Percentiles rank a stretch among this genome's conserved stretches.
Evolutionary conservation across 2,888 invertebrate species (phyloP).

Genomic region (Amaurobius ferox): DNA sequence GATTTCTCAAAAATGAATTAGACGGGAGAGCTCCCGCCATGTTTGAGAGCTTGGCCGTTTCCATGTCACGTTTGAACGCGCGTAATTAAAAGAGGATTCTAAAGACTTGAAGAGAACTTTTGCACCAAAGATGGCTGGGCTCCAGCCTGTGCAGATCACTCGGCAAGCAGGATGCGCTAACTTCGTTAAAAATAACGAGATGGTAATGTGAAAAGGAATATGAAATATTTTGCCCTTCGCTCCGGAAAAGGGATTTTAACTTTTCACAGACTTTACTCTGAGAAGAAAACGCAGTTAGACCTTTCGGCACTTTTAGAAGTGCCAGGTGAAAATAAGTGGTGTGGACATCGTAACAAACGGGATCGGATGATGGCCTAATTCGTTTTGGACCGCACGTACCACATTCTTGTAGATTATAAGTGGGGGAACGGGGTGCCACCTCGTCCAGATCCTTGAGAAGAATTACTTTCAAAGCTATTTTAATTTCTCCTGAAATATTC

Average conservation of each 20-base stretch:
- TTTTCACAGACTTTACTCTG: conserved; percentile 50
- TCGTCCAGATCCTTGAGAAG: background rate
- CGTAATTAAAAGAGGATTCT: conserved; percentile 69
- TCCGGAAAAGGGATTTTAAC: conserved; percentile 65
- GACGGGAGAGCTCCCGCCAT: conserved; percentile 20
- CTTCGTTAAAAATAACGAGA: conserved; percentile 71
- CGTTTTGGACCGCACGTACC: conserved; percentile 1
- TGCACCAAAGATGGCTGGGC: background rate
- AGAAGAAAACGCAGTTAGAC: conserved; percentile 38
- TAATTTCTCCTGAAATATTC: background rate
- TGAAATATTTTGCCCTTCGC: conserved; percentile 69
- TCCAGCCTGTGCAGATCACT: conserved; percentile 29
- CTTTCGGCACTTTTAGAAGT: conserved; percentile 51
- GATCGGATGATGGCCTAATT: background rate
- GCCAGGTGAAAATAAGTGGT: conserved; percentile 21
- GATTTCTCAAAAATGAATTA: conserved; percentile 72
- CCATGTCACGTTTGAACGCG: conserved; percentile 65
- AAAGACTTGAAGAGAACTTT: conserved; percentile 43
- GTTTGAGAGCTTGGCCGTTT: conserved; percentile 47
- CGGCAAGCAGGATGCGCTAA: conserved; percentile 58
- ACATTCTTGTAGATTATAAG: background rate
- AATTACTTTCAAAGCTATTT: background rate
- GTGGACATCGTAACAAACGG: conserved; percentile 27
- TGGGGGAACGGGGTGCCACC: background rate
- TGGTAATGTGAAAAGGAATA: conserved; percentile 72